Evolutionary conservation across 2,888 invertebrate genomes (phyloP).

Genomic region (Thera britannica): DNA sequence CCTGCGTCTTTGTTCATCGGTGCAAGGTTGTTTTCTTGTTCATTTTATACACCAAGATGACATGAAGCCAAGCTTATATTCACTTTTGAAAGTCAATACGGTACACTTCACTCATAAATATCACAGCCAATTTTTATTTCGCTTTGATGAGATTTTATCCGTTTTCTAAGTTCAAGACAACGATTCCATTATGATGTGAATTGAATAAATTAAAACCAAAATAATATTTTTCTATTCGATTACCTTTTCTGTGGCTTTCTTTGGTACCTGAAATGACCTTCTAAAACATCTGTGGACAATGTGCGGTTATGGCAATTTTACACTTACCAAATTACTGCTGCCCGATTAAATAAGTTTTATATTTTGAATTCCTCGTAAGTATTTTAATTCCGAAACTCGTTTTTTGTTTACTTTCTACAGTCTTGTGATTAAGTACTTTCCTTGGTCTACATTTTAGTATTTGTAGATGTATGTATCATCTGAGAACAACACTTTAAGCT

Average conservation of each 20-base stretch:
- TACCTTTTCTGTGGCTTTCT: conserved; percentile 3
- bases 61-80: too few relatives aligned
- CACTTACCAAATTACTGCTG: conserved; percentile 3
- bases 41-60: too few relatives aligned
- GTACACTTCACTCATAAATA: not conserved
- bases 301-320: not conserved
- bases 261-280: not conserved
- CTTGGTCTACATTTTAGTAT: not conserved
- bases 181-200: not conserved
- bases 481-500: conserved; percentile 14
- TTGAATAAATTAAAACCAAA: too few relatives aligned
- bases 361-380: too few relatives aligned
- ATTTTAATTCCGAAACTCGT: not conserved
- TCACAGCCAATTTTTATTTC: conserved; percentile 10
- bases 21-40: not conserved
- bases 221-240: not conserved
- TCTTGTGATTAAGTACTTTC: not conserved
- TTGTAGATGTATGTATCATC: not conserved
- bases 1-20: not conserved
- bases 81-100: not conserved
- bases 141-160: not conserved
- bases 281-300: conserved; percentile 10
- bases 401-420: too few relatives aligned
- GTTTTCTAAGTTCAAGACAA: not conserved
- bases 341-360: not conserved